Base-by-base conservation (phyloP, 1,140 invertebrate genomes). In the Drosophila subobscura region DNA sequence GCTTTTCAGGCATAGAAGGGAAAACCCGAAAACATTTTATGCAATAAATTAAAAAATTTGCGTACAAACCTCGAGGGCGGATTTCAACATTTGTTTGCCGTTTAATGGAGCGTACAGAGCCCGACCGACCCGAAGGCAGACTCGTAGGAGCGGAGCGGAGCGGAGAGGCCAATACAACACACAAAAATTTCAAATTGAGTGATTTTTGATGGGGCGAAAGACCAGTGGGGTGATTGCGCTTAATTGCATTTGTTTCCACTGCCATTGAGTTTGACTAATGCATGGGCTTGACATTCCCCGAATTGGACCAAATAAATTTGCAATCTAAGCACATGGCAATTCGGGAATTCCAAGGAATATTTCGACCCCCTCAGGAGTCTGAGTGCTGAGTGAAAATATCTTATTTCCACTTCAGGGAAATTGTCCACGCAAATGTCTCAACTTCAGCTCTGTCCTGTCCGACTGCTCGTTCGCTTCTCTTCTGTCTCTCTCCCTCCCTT, bases 31-130 rank as follows among this genome's bases (percentile, higher is more conserved):
- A 81, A 85, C 70, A 85, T 85, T 86, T 85, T 67, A 72, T 78
- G 73, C 81, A 86, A 85, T 85, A 85, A 85, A 85, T 85, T 86
- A 86, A 86, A 85, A 85, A 85, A 85, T 85, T 86, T 86, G 70
- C 67, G 63, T 85, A 65, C 63, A 86, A 85, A 66, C 65, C 73
- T 65, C 52, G 47, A 20, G 27, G 42, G 33, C 50, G 23, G 63
- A 16, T 42, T 72, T 66, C 47, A 50, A 45, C 83, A 78, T 88
- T 86, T 81, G 77, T 88, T 81, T 86, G 70, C 72, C 53, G 57
- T 85, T 74, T 77, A 85, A 85, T 85, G 81, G 77, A 85, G 77
- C 77, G 81, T 85, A 51, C 75, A 55, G 68, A 61, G 65, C 46
- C 63, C 56, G 41, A 42, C 16, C 16, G 10, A 37, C 3, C 33